Evolutionary conservation across 2,888 invertebrate genomes (phyloP), one percentile per base, ranked within the genome.

Genomic region (Diarsia brunnea): DNA sequence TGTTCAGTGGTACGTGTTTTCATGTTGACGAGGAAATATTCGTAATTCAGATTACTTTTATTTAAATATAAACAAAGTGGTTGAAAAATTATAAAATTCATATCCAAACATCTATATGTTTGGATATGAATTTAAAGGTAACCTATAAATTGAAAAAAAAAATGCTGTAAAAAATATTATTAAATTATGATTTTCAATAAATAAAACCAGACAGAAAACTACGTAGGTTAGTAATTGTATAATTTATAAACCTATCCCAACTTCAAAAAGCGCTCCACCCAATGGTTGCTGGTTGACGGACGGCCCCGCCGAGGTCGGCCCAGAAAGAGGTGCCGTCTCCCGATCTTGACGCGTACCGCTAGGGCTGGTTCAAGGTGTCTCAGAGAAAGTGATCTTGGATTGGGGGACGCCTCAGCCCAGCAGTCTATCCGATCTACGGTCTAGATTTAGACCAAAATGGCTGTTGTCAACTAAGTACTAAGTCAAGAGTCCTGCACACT

Each of bases 1-100:
- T 45, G 61, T 81, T 78, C 45, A 51, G 21, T 43, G 70, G 24
- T 10, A 61, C 27, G 31, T 64, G 60, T 55, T 64, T 69, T 12
- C 24, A 77, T 61, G 51, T 68, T 31, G 3, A 16, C 27, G 61
- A 69, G 14, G 38, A 7, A 24, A 51, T 31, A 31, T 21, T n/a
- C 21, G 12, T 43, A 43, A 19, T 49, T n/a, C 16, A 49, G 16
- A 27, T 65, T 38, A 38, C 8, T 38, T 27, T 16, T 16, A 16
- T 43, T 24, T n/a, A n/a, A 66, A 21, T 51, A 10, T 53, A 24
- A 24, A 43, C 14, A 38, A 67, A 31, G 16, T 49, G 10, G 10
- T 27, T 4, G 8, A 27, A 55, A 55, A 27, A 4, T 45, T 65
- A 21, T 21, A 21, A 49, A 19, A 45, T 19, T 19, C 11, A 45